Evolutionary conservation across 2,888 invertebrate species (phyloP).

Genomic region (Scaptomyza tumidula): DNA sequence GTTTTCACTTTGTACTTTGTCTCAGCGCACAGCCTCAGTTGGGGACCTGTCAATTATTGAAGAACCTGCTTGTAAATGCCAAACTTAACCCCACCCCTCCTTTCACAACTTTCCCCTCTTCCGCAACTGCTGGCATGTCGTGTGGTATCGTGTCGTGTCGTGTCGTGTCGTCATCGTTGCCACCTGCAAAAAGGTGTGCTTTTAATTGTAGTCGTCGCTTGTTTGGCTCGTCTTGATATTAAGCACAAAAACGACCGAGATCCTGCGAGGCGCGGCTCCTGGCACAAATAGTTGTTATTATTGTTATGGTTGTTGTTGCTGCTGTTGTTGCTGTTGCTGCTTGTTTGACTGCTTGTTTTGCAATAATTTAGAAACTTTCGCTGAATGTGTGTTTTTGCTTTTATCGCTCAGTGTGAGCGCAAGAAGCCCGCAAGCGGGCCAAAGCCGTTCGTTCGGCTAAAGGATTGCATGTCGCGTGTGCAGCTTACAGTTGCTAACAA

Average conservation of each 20-base stretch:
- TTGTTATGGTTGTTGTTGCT: constrained; percentile 25
- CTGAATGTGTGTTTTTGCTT: constrained; percentile 72
- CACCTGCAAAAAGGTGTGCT: constrained; percentile 76
- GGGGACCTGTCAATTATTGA: constrained; percentile 74
- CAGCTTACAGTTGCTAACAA: constrained; percentile 45
- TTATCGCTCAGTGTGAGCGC: constrained; percentile 48
- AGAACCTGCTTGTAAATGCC: constrained; percentile 47
- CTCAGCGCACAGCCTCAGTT: constrained; percentile 23
- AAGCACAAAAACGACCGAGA: constrained; percentile 56
- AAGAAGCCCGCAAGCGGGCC: constrained; percentile 3
- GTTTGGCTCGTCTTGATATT: constrained; percentile 66
- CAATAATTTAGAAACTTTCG: constrained; percentile 80
- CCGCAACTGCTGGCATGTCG: constrained; percentile 4
- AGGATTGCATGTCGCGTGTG: constrained; percentile 49
- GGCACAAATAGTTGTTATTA: constrained; percentile 55
- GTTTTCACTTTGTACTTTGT: constrained; percentile 67
- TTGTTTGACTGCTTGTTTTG: constrained; percentile 71
- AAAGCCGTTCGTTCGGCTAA: constrained; percentile 17
- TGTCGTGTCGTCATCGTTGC: constrained; percentile 27
- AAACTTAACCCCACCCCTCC: too few species aligned
- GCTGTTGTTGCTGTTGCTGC: constrained; percentile 15
- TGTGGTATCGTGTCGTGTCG: constrained; percentile 33
- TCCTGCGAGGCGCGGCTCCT: constrained; percentile 48
- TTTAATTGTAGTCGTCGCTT: constrained; percentile 77
- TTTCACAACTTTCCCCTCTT: too few species aligned